Evolutionary conservation across 2,888 invertebrate species (phyloP).

Genomic region (Lochmaea capreae): DNA sequence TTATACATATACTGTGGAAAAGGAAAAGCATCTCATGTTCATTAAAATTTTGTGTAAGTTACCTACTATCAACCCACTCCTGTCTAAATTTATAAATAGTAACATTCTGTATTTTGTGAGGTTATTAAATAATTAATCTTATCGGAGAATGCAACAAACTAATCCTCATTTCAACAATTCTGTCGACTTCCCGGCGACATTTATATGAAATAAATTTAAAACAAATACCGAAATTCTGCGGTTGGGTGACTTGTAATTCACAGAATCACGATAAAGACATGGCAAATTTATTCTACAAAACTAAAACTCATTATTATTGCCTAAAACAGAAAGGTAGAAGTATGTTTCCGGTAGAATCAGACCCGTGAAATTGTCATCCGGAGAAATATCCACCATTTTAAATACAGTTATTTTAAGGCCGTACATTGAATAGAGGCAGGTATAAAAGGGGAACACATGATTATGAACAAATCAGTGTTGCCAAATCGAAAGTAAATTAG

Average conservation of each 20-base stretch:
- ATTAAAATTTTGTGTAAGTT: no score
- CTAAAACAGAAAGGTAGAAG: slow-evolving; percentile 21
- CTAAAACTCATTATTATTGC: slow-evolving; percentile 24
- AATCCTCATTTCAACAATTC: no score
- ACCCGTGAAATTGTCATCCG: slow-evolving; percentile 34
- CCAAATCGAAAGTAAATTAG: not conserved
- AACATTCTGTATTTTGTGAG: not conserved
- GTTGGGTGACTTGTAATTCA: slow-evolving; percentile 9
- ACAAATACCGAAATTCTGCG: slow-evolving; percentile 10
- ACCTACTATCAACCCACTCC: no score
- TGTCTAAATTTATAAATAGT: no score
- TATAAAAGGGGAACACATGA: not conserved
- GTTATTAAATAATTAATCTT: not conserved
- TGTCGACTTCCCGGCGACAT: no score
- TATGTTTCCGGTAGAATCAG: slow-evolving; percentile 29
- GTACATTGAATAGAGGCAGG: not conserved
- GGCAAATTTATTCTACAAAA: slow-evolving; percentile 24
- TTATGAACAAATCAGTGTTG: slow-evolving; percentile 5
- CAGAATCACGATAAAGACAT: slow-evolving; percentile 16
- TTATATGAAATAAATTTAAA: slow-evolving; percentile 1
- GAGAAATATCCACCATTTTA: slow-evolving; percentile 16
- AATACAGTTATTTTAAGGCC: slow-evolving; percentile 16
- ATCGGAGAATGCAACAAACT: not conserved
- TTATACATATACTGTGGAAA: not conserved
- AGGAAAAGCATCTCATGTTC: not conserved